These are phyloP conservation scores for Rhimphoctona megacephalus DNA, from an alignment of 2,888 invertebrate genomes.

Conservation along the genomic window DNA sequence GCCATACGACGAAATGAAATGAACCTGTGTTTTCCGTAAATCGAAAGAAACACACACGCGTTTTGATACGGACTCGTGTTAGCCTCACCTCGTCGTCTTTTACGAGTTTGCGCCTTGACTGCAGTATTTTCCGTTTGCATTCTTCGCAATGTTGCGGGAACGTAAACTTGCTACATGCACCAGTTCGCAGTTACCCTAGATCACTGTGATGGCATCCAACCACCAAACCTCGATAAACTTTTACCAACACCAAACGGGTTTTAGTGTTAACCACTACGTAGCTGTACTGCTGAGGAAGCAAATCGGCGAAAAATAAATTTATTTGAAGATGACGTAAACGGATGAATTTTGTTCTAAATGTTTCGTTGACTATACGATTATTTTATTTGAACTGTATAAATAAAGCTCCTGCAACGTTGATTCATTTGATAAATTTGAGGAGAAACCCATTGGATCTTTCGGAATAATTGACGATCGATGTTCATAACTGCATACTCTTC, in stretches of 20 bases:
- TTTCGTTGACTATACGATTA: not conserved
- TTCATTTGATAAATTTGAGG: not conserved
- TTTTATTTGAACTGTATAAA: not conserved
- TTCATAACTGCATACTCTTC: not conserved
- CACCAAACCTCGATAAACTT: constrained; percentile 15
- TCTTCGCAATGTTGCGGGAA: constrained; percentile 64
- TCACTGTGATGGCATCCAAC: constrained; percentile 22
- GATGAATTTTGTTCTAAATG: not conserved
- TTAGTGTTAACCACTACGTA: not conserved
- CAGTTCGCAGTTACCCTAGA: constrained; percentile 1
- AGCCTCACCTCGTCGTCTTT: constrained; percentile 21
- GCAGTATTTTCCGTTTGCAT: constrained; percentile 74
- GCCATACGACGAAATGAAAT: constrained; percentile 78
- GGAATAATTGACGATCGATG: not conserved
- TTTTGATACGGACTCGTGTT: not conserved
- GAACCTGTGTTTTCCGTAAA: constrained; percentile 80
- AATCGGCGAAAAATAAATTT: not conserved
- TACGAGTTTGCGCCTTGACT: constrained; percentile 27
- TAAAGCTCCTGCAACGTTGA: not conserved
- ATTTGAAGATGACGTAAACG: not conserved
- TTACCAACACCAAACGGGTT: constrained; percentile 4
- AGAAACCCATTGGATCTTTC: not conserved
- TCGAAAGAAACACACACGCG: constrained; percentile 78
- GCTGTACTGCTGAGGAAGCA: not conserved
- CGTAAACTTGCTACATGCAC: constrained; percentile 50